These are phyloP conservation scores for Trichogramma pretiosum DNA, from an alignment of 1,140 invertebrate species.

Conservation along the genomic window DNA sequence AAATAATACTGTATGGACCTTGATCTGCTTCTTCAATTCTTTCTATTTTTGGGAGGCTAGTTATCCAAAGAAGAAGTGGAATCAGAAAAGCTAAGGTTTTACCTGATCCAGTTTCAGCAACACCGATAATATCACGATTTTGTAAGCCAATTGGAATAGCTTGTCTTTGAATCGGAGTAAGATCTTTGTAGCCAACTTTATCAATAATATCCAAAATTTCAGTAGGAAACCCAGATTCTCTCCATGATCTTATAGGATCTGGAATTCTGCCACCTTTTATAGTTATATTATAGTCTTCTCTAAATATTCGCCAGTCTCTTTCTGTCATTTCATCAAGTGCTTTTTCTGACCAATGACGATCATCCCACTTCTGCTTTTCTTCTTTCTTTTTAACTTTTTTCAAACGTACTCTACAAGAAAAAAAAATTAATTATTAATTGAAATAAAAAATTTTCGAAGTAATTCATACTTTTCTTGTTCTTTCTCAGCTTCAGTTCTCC, in stretches of 20 bases:
- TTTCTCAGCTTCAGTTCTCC: constrained; percentile 93
- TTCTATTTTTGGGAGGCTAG: constrained; percentile 92
- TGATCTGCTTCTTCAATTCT: constrained; percentile 83
- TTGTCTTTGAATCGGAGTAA: constrained; percentile 98
- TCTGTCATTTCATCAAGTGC: constrained; percentile 92
- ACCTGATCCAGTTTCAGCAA: constrained; percentile 96
- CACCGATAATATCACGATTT: constrained; percentile 98
- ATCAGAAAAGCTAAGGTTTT: constrained; percentile 97
- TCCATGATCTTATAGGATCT: constrained; percentile 91
- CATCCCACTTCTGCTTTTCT: constrained; percentile 98
- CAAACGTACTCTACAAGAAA: constrained; percentile 58
- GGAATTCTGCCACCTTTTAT: constrained; percentile 97
- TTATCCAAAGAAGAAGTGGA: constrained; percentile 96
- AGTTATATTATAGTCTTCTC: constrained; percentile 98
- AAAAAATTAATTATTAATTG: constrained; percentile 12
- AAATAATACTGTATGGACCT: constrained; percentile 98
- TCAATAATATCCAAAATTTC: constrained; percentile 93
- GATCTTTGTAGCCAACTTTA: constrained; percentile 93
- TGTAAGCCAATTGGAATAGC: constrained; percentile 98
- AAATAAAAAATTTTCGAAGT: constrained; percentile 9
- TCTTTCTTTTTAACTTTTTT: constrained; percentile 93
- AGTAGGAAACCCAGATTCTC: constrained; percentile 82
- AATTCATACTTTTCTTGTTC: constrained; percentile 83
- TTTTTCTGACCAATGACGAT: constrained; percentile 98
- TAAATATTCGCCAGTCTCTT: constrained; percentile 98